phyloP scores from a whole-genome alignment of 1,140 invertebrate species.

The Linepithema humile region DNA sequence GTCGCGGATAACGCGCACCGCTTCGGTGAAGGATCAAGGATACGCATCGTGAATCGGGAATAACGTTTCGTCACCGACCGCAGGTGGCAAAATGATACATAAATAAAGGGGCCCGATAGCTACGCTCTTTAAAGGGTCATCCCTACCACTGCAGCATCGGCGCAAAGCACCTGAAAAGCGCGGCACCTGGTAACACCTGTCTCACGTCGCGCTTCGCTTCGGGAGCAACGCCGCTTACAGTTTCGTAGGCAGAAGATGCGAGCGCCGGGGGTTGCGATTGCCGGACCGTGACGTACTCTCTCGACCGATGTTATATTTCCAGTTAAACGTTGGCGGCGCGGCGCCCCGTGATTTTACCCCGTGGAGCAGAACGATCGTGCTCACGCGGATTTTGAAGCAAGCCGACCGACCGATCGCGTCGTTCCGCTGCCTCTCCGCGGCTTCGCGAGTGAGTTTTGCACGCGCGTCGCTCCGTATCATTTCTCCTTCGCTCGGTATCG shows the following conservation, averaged over 20 bases:
- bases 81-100: constrained; percentile 31
- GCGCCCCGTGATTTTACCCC: constrained; percentile 44
- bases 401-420: neutral
- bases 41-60: neutral
- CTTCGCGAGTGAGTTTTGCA: neutral
- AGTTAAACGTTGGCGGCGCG: constrained; percentile 64
- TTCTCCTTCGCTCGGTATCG: neutral
- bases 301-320: constrained; percentile 62
- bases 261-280: constrained; percentile 73
- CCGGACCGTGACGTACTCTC: constrained; percentile 73
- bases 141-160: neutral
- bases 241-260: constrained; percentile 32
- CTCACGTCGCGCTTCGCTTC: constrained; percentile 71
- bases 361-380: constrained; percentile 37
- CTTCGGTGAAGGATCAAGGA: neutral
- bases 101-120: constrained; percentile 4
- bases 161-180: constrained; percentile 54
- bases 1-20: neutral
- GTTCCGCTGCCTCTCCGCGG: neutral
- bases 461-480: neutral
- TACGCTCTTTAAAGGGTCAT: constrained; percentile 10
- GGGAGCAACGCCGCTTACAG: constrained; percentile 17
- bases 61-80: neutral
- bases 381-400: constrained; percentile 22
- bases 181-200: constrained; percentile 78